phyloP scores from a whole-genome alignment of 2,888 invertebrate species.

The Chrysina gloriosa region DNA sequence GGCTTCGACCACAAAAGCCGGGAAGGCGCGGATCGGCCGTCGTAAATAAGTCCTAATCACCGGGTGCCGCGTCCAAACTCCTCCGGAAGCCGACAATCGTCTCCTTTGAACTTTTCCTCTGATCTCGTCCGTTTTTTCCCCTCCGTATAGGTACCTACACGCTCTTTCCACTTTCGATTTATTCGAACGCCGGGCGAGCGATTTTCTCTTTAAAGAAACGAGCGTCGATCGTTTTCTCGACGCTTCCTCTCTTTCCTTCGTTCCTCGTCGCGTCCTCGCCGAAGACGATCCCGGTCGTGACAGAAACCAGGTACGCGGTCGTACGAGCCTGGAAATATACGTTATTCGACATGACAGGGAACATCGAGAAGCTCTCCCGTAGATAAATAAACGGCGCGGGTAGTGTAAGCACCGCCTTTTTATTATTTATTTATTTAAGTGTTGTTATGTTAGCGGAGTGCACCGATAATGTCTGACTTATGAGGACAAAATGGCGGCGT shows the following conservation, averaged over 20 bases:
- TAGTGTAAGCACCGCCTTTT: slow-evolving; percentile 42
- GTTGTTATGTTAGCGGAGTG: slow-evolving; percentile 32
- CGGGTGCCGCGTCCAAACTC: slow-evolving; percentile 18
- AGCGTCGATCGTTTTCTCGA: not conserved
- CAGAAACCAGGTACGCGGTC: slow-evolving; percentile 22
- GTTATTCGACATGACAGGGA: slow-evolving; percentile 31
- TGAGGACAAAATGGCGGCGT: slow-evolving; percentile 40
- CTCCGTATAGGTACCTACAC: not conserved
- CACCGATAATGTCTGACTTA: slow-evolving; percentile 42
- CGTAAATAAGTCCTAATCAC: slow-evolving; percentile 27
- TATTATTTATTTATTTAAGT: slow-evolving; percentile 43
- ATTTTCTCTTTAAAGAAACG: not conserved
- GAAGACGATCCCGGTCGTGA: not conserved
- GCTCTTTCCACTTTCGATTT: slow-evolving; percentile 2
- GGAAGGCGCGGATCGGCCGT: no score
- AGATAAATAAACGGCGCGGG: slow-evolving; percentile 27
- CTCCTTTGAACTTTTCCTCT: slow-evolving; percentile 13
- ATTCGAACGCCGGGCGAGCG: slow-evolving; percentile 7
- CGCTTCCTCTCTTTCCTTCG: not conserved
- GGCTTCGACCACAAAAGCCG: slow-evolving; percentile 9
- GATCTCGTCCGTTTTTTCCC: no score
- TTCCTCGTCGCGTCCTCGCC: not conserved
- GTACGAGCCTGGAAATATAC: slow-evolving; percentile 10
- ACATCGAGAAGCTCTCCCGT: slow-evolving; percentile 27
- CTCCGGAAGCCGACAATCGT: slow-evolving; percentile 16